Percentiles rank a stretch among this genome's conserved stretches.
Evolutionary conservation across 2,797 vertebrate species (phyloP).

Genomic region (Anguilla pacifica): DNA sequence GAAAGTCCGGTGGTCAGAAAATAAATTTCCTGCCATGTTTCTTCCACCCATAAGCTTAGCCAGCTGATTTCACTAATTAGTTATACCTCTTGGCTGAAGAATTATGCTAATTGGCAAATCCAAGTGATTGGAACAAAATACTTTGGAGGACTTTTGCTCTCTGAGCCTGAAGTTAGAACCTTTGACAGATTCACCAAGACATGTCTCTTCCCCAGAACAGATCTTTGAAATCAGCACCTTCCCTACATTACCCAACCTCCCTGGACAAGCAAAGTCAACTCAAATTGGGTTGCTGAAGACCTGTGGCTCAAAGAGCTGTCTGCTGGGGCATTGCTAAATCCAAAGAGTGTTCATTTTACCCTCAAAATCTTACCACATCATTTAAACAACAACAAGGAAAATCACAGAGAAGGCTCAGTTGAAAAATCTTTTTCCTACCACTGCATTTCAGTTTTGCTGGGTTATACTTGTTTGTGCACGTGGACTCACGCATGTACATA

Average conservation of each 20-base stretch:
- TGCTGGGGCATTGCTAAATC: conserved; percentile 71
- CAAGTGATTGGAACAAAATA: not conserved
- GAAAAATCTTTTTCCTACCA: conserved; percentile 44
- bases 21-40: not conserved
- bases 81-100: not conserved
- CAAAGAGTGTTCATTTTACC: conserved; percentile 60
- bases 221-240: conserved; percentile 19
- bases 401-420: conserved; percentile 13
- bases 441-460: conserved; percentile 9
- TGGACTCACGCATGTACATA: not conserved
- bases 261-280: conserved; percentile 70
- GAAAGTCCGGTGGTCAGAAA: too few relatives aligned
- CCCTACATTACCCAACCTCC: conserved; percentile 66
- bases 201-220: not conserved
- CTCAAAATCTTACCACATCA: conserved; percentile 64
- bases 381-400: conserved; percentile 35
- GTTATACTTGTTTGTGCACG: not conserved
- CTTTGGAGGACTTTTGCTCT: not conserved
- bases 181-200: not conserved
- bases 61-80: not conserved
- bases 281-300: conserved; percentile 75
- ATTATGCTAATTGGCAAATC: not conserved
- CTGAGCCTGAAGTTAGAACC: not conserved
- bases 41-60: not conserved
- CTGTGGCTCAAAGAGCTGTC: conserved; percentile 66